phyloP scores from a whole-genome alignment of 2,888 invertebrate species.

The Microctonus hyperodae region DNA sequence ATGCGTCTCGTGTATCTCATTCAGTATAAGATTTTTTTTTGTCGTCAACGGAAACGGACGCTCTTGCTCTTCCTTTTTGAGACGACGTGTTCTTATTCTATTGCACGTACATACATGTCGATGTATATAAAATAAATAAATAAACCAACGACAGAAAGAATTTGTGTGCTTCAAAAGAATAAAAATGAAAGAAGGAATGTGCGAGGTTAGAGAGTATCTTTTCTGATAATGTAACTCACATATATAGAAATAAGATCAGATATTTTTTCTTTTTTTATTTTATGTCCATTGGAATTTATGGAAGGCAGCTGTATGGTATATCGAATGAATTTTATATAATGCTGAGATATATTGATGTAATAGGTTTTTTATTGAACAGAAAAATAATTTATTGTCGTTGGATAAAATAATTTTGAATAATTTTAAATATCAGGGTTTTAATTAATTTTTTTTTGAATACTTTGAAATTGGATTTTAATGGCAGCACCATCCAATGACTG shows the following conservation, averaged over 20 bases:
- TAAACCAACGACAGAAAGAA: background rate
- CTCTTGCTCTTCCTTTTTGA: background rate
- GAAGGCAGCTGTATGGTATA: background rate
- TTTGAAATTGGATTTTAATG: background rate
- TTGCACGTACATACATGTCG: background rate
- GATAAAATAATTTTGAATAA: no score
- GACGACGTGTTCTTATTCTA: background rate
- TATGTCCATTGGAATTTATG: no score
- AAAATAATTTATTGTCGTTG: no score
- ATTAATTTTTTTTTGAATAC: background rate
- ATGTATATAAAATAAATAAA: background rate
- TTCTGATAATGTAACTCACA: background rate
- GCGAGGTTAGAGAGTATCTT: background rate
- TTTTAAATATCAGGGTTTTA: no score
- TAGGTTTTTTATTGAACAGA: no score
- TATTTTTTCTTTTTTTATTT: background rate
- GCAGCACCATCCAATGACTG: background rate
- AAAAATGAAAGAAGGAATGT: background rate
- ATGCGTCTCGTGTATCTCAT: background rate
- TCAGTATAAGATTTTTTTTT: background rate
- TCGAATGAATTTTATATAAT: background rate
- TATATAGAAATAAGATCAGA: no score
- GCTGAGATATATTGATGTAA: no score
- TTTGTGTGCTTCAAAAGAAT: background rate
- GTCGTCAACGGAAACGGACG: background rate